These are phyloP conservation scores for Nansenia antarctica DNA, from an alignment of 2,113 vertebrate species.

Conservation along the genomic window DNA sequence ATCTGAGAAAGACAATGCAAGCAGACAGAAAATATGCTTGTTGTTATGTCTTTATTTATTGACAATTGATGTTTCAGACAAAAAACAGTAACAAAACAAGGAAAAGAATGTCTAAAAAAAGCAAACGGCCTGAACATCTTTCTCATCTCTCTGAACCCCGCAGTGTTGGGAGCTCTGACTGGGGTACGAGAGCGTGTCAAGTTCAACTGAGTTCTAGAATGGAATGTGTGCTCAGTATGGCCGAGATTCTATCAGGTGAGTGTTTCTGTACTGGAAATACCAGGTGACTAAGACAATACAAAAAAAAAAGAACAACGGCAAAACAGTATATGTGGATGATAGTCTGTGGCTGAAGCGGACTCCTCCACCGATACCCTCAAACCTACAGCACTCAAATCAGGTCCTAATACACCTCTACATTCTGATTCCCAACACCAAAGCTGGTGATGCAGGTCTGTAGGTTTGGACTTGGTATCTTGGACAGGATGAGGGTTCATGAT, in stretches of 20 bases:
- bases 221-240: constrained; percentile 63
- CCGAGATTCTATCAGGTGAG: constrained; percentile 33
- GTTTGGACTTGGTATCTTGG: too few species aligned
- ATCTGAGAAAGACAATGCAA: background rate
- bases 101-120: constrained; percentile 18
- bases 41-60: constrained; percentile 64
- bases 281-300: background rate
- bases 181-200: background rate
- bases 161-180: background rate
- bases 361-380: background rate
- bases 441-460: background rate
- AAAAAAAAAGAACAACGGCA: background rate
- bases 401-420: background rate
- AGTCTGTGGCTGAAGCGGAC: constrained; percentile 3
- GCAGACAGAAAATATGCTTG: constrained; percentile 9
- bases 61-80: constrained; percentile 45
- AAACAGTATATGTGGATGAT: constrained; percentile 15
- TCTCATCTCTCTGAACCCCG: background rate
- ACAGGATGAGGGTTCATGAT: background rate
- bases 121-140: constrained; percentile 30
- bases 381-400: background rate
- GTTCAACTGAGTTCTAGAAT: background rate
- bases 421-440: background rate
- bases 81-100: constrained; percentile 32
- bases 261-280: background rate